Evolutionary conservation across 2,888 invertebrate species (phyloP).

Genomic region (Eucera pruinosa): DNA sequence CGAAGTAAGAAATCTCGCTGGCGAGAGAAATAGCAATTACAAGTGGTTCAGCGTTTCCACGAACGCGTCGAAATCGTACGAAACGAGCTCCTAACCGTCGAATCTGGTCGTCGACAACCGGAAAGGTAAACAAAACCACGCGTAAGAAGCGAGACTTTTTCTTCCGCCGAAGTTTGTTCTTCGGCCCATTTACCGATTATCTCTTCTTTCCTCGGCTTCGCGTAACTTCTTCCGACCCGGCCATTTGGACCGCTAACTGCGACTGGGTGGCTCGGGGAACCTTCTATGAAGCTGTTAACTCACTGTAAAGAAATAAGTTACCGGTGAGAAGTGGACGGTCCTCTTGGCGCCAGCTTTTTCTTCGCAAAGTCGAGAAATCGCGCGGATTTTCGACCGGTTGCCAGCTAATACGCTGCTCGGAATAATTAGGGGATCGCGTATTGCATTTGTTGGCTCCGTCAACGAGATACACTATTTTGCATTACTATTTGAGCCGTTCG

Average conservation of each 20-base stretch:
- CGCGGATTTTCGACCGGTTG: too few species aligned
- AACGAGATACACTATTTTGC: too few species aligned
- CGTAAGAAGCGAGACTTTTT: conserved; percentile 15
- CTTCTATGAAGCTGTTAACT: conserved; percentile 64
- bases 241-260: too few species aligned
- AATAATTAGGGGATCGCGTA: too few species aligned
- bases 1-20: not conserved
- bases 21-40: conserved; percentile 9
- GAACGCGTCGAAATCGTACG: conserved; percentile 26
- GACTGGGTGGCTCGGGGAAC: conserved; percentile 15
- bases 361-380: too few species aligned
- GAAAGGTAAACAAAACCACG: conserved; percentile 54
- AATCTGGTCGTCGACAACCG: conserved; percentile 44
- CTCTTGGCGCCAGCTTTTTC: conserved; percentile 37
- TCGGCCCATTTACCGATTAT: conserved; percentile 54
- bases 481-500: too few species aligned
- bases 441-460: too few species aligned
- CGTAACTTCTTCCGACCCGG: conserved; percentile 30
- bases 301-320: conserved; percentile 42
- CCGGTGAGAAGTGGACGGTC: conserved; percentile 39
- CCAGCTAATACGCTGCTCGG: too few species aligned
- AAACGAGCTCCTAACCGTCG: conserved; percentile 13
- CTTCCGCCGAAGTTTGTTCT: not conserved
- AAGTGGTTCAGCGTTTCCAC: conserved; percentile 21
- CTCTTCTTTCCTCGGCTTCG: conserved; percentile 47